Evolutionary conservation across 2,888 invertebrate species (phyloP).

Genomic region (Eupeodes latifasciatus): DNA sequence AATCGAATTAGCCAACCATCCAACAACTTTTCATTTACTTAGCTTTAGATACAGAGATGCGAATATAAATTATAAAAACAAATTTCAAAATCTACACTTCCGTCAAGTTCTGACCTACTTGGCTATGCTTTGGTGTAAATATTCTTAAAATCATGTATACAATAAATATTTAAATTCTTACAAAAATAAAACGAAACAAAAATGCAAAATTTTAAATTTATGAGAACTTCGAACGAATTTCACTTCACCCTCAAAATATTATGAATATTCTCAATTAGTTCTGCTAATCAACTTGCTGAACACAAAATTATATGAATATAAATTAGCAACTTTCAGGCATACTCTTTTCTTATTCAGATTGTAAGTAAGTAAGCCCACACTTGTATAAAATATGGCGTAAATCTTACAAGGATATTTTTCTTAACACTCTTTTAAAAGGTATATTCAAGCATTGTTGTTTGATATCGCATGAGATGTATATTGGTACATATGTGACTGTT

Average conservation of each 20-base stretch:
- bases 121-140: too few species aligned
- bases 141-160: not conserved
- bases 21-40: too few species aligned
- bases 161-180: not conserved
- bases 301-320: conserved; percentile 46
- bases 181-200: not conserved
- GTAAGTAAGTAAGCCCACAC: conserved; percentile 24
- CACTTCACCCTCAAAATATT: conserved; percentile 52
- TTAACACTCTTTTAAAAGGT: conserved; percentile 7
- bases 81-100: too few species aligned
- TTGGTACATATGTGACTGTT: not conserved
- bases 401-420: conserved; percentile 32
- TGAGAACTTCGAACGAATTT: conserved; percentile 43
- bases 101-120: too few species aligned
- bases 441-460: conserved; percentile 3
- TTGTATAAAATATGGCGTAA: conserved; percentile 39
- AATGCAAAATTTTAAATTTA: conserved; percentile 15
- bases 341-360: not conserved
- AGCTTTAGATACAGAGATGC: too few species aligned
- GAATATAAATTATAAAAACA: too few species aligned
- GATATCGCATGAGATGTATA: not conserved
- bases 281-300: conserved; percentile 61
- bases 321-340: conserved; percentile 6
- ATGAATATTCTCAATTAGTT: conserved; percentile 66
- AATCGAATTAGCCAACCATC: too few species aligned